These are phyloP conservation scores for Hemibagrus guttatus DNA, from an alignment of 2,797 vertebrate genomes.

Conservation along the genomic window DNA sequence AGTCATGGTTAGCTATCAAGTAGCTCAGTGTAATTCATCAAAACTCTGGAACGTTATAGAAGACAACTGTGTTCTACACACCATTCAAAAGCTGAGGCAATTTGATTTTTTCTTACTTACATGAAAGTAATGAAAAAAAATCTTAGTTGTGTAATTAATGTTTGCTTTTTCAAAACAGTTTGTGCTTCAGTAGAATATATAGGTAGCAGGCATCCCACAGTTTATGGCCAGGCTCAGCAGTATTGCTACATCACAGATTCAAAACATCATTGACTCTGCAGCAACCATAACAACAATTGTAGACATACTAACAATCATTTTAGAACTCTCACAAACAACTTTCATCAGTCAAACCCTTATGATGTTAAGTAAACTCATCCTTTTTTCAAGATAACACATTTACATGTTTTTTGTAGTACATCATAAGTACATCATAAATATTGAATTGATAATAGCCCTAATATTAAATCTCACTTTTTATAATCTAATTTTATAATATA, in stretches of 20 bases:
- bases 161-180: not conserved
- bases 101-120: not conserved
- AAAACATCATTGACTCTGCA: constrained; percentile 58
- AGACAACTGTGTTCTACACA: constrained; percentile 13
- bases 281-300: constrained; percentile 72
- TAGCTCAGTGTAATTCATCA: constrained; percentile 7
- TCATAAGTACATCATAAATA: too few species aligned
- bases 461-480: too few species aligned
- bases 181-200: constrained; percentile 57
- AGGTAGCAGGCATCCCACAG: not conserved
- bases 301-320: constrained; percentile 72
- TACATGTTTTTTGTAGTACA: too few species aligned
- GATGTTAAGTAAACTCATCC: constrained; percentile 47
- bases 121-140: too few species aligned
- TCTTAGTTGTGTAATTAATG: not conserved
- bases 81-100: constrained; percentile 17
- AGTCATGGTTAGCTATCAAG: constrained; percentile 19
- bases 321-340: constrained; percentile 50
- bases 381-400: too few species aligned
- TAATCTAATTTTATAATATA: too few species aligned
- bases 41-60: not conserved
- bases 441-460: too few species aligned
- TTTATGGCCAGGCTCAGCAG: constrained; percentile 63
- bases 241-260: not conserved
- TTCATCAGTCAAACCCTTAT: constrained; percentile 39